Evolutionary conservation across 2,797 vertebrate species (phyloP).

Genomic region (Siniperca scherzeri): DNA sequence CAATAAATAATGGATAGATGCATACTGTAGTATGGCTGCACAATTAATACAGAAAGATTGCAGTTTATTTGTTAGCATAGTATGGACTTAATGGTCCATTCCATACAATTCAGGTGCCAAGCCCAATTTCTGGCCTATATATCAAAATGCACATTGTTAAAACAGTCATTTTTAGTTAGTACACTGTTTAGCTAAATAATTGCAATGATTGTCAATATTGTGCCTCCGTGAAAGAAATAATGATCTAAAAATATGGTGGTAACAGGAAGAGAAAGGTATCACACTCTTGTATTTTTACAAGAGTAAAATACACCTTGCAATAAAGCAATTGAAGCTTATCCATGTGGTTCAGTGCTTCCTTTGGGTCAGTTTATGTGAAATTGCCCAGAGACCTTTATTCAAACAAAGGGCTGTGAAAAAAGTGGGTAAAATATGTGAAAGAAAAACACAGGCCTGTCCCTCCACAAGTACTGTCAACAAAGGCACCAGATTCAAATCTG

Average conservation of each 20-base stretch:
- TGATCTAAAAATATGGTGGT: neutral
- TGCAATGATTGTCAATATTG: neutral
- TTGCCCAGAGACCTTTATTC: conserved; percentile 28
- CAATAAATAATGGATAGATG: neutral
- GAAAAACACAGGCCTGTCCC: conserved; percentile 18
- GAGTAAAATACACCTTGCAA: conserved; percentile 1
- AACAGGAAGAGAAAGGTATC: conserved; percentile 1
- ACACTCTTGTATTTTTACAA: neutral
- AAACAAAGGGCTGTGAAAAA: conserved; percentile 35
- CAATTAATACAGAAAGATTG: neutral
- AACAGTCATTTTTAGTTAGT: neutral
- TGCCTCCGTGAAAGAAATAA: neutral
- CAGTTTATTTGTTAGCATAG: neutral
- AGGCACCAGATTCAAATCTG: conserved; percentile 37
- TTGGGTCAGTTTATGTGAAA: conserved; percentile 33
- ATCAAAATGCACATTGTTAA: neutral
- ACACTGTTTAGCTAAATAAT: neutral
- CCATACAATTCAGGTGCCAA: neutral
- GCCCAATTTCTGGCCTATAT: neutral
- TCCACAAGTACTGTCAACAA: conserved; percentile 37
- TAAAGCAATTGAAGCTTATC: conserved; percentile 35
- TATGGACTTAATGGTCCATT: neutral
- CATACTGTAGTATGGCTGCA: neutral
- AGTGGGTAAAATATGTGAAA: conserved; percentile 24
- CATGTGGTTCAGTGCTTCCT: neutral